These are phyloP conservation scores for Callyntrura sp. DNA, from an alignment of 2,888 invertebrate genomes.

Conservation along the genomic window DNA sequence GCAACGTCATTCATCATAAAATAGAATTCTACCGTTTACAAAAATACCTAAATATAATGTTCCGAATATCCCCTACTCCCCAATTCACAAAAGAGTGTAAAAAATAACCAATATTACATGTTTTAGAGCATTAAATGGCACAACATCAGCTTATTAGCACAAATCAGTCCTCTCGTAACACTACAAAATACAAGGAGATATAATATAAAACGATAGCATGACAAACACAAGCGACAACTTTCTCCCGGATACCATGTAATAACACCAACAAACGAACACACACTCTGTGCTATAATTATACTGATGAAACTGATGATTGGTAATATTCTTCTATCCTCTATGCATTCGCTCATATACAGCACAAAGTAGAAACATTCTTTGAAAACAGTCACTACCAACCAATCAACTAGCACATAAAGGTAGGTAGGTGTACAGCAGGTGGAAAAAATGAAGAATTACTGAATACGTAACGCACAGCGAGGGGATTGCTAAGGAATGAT, in stretches of 20 bases:
- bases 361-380: background rate
- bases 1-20: no score
- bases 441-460: background rate
- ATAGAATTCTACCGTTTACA: background rate
- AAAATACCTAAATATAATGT: background rate
- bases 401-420: constrained; percentile 1
- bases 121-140: background rate
- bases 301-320: no score
- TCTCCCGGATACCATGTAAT: constrained; percentile 77
- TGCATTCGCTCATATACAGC: constrained; percentile 5
- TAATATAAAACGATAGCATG: constrained; percentile 9
- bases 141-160: no score
- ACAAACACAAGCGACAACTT: constrained; percentile 56
- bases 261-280: background rate
- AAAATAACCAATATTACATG: no score
- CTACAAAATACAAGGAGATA: background rate
- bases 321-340: background rate
- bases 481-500: no score
- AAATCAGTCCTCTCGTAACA: no score
- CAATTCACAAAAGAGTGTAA: no score
- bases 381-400: background rate
- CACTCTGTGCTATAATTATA: no score
- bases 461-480: no score
- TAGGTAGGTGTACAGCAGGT: background rate
- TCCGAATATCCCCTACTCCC: no score